These are phyloP conservation scores for Pseudomyrmex flavicornis DNA, from an alignment of 1,140 invertebrate species.

Conservation along the genomic window DNA sequence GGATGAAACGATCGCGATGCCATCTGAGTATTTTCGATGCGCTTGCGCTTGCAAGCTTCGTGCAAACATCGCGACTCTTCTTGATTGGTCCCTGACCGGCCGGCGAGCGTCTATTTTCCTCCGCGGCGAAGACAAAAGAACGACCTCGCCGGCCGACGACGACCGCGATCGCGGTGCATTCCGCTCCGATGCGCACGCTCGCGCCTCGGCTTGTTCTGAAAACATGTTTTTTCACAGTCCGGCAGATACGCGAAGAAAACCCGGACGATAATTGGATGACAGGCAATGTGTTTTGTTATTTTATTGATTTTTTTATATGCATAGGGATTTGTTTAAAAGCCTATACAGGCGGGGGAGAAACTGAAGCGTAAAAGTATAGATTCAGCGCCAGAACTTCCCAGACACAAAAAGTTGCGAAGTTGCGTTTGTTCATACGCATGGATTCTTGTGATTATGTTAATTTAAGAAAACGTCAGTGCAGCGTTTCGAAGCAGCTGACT, in stretches of 20 bases:
- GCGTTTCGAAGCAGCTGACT: too few relatives aligned
- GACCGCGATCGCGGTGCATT: conserved; percentile 12
- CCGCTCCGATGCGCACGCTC: background rate
- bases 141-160: conserved; percentile 9
- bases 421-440: too few relatives aligned
- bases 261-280: background rate
- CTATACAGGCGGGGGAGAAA: too few relatives aligned
- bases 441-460: too few relatives aligned
- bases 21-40: conserved; percentile 60
- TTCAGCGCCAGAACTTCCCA: too few relatives aligned
- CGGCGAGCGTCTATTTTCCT: conserved; percentile 63
- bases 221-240: background rate
- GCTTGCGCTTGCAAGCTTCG: conserved; percentile 57
- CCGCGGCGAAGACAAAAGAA: conserved; percentile 15
- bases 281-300: background rate
- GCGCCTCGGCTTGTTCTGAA: background rate
- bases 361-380: too few relatives aligned
- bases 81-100: conserved; percentile 34
- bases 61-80: background rate
- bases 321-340: background rate
- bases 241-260: background rate
- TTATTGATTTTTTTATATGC: conserved; percentile 23
- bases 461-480: too few relatives aligned
- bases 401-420: too few relatives aligned
- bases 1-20: conserved; percentile 55